A percentile compares a stretch with the other conserved stretches of the same genome.
Evolutionary conservation across 2,113 vertebrate genomes (phyloP).

Genomic region (Ceratotherium simum): DNA sequence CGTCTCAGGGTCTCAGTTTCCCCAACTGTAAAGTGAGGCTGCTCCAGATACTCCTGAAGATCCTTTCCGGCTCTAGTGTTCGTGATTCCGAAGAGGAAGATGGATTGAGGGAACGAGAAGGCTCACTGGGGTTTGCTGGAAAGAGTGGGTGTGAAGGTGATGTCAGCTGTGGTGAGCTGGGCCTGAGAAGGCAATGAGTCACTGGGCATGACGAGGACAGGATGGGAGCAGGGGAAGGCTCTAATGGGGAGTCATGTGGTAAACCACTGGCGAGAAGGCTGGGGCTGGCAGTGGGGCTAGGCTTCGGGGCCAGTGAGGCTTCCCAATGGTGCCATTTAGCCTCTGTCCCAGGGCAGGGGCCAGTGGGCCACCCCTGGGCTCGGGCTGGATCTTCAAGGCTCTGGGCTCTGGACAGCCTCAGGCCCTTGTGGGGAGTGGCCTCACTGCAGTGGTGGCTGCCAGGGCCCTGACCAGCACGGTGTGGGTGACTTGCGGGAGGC

Average conservation of each 20-base stretch:
- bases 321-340: fast-evolving
- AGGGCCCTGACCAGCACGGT: background rate
- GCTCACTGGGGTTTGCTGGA: background rate
- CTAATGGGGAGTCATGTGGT: background rate
- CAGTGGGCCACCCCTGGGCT: fast-evolving
- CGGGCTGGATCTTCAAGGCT: background rate
- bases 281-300: background rate
- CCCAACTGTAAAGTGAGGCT: background rate
- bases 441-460: background rate
- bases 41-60: background rate
- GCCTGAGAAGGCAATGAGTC: slow-evolving; percentile 45
- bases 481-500: background rate
- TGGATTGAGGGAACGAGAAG: background rate
- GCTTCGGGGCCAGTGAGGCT: background rate
- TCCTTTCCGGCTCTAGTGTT: background rate
- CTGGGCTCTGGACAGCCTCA: background rate
- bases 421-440: background rate
- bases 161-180: slow-evolving; percentile 15
- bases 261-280: background rate
- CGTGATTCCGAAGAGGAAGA: background rate
- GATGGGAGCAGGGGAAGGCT: background rate
- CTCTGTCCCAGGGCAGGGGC: background rate
- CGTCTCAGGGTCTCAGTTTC: background rate
- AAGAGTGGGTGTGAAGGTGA: background rate
- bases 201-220: background rate